Evolutionary conservation across 2,888 invertebrate species (phyloP), one percentile per base, ranked within the genome.

Genomic region (Hypsopygia costalis): DNA sequence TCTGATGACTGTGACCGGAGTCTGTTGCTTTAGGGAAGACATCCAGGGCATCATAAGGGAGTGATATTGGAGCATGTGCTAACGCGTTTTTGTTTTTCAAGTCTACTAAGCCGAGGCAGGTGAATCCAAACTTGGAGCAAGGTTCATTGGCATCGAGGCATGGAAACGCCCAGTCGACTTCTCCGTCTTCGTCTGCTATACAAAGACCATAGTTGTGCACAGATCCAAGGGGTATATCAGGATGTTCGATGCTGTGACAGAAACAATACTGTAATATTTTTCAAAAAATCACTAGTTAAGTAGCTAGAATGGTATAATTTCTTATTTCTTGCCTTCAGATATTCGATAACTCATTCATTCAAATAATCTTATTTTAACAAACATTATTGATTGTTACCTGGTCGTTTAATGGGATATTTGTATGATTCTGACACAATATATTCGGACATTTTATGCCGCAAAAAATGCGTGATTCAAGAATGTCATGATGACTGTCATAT

Each of bases 141-240:
- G 94, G 94, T 79, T 98, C 98, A 46, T 92, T 92, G 8, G 94
- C 91, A 69, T 98, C 97, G 7, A 99, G 88, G 55, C 95, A 94
- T 0, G 98, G 98, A 71, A 99, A 98, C 59, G 97, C 98, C 81
- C 92, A 92, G 77, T 97, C 97, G 1, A 97, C 95, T 82, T 98
- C 98, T 1, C 98, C 98, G 69, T 98, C 97, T 65, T 98, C 98
- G 81, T 98, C 98, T 16, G 97, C 97, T 74, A 98, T 97, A 69
- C 95, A 97, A 40, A 98, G 90, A 31, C 96, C 96, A 73, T 97
- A 98, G 63, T 93, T 91, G 40, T 90, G 87, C 10, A 93, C 91
- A 27, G 92, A 91, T 57, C 92, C 91, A 34, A 93, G 85, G 11
- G 81, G 72, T 57, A 92, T 82, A 46, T 93, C 92, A 3, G 92